phyloP scores from a whole-genome alignment of 92 coral and sea anemone genomes.

The Palythoa grandis region DNA sequence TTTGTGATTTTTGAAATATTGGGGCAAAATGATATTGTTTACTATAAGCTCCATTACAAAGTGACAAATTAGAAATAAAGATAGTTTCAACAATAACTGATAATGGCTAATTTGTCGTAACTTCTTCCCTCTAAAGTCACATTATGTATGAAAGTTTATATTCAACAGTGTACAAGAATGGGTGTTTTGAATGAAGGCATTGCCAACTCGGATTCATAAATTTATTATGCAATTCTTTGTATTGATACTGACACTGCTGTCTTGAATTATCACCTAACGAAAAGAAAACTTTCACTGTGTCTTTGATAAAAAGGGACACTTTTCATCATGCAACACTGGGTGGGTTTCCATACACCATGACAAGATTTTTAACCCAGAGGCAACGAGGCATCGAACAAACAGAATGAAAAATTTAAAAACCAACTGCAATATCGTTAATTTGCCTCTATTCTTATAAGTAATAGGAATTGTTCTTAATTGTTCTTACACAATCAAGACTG shows the following conservation, averaged over 20 bases:
- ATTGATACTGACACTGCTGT: background rate
- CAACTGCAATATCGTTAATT: background rate
- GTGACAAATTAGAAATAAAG: background rate
- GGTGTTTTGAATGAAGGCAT: background rate
- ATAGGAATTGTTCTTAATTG: background rate
- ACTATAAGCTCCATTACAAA: background rate
- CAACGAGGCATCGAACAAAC: background rate
- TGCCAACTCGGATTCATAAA: background rate
- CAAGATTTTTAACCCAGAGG: background rate
- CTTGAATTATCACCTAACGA: background rate
- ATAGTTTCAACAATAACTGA: background rate
- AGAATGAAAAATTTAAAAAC: background rate
- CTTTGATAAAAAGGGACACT: background rate
- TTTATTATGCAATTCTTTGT: background rate
- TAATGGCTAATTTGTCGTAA: background rate
- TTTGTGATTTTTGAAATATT: background rate
- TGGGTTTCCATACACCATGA: background rate
- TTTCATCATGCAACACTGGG: background rate
- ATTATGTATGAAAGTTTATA: slow-evolving; percentile 4
- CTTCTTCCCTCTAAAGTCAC: background rate
- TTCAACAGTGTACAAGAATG: background rate
- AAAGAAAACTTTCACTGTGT: background rate
- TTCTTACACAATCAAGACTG: background rate
- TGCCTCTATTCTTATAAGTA: background rate
- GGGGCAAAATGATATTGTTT: background rate